These are phyloP conservation scores for Sisor rabdophorus DNA, from an alignment of 2,113 vertebrate genomes.

Conservation along the genomic window DNA sequence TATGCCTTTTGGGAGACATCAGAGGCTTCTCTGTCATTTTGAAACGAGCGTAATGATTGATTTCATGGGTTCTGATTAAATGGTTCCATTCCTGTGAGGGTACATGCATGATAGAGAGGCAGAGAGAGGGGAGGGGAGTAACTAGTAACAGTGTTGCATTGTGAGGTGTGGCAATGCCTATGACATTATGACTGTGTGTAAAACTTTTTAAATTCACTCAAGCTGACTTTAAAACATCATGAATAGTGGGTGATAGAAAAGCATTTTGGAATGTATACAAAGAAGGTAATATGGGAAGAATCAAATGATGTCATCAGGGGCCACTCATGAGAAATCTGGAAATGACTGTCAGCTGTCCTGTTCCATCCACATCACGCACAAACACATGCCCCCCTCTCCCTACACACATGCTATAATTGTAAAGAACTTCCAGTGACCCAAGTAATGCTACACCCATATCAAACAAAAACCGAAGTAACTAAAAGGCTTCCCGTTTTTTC, in stretches of 20 bases:
- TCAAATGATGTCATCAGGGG: constrained; percentile 73
- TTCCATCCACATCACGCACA: constrained; percentile 57
- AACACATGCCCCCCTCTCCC: neutral
- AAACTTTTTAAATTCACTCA: neutral
- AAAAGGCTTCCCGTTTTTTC: neutral
- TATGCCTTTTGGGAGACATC: constrained; percentile 21
- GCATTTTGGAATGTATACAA: constrained; percentile 34
- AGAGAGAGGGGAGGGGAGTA: neutral
- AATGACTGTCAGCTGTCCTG: constrained; percentile 66
- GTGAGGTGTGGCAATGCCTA: neutral
- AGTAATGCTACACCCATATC: neutral
- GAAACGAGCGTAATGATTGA: constrained; percentile 34
- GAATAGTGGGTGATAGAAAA: constrained; percentile 34
- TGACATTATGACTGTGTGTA: neutral
- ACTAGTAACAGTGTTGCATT: neutral
- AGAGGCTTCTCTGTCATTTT: constrained; percentile 25
- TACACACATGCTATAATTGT: constrained; percentile 3
- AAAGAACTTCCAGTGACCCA: neutral
- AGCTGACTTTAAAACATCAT: neutral
- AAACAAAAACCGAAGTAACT: neutral
- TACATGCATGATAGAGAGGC: constrained; percentile 26
- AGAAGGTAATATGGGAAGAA: constrained; percentile 59
- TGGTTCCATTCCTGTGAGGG: constrained; percentile 17
- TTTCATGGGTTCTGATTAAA: constrained; percentile 35
- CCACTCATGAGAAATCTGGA: constrained; percentile 62